A percentile compares a stretch with the other conserved stretches of the same genome.
Conservation (phyloP, 2,797 vertebrate species). For the Argya squamiceps region DNA sequence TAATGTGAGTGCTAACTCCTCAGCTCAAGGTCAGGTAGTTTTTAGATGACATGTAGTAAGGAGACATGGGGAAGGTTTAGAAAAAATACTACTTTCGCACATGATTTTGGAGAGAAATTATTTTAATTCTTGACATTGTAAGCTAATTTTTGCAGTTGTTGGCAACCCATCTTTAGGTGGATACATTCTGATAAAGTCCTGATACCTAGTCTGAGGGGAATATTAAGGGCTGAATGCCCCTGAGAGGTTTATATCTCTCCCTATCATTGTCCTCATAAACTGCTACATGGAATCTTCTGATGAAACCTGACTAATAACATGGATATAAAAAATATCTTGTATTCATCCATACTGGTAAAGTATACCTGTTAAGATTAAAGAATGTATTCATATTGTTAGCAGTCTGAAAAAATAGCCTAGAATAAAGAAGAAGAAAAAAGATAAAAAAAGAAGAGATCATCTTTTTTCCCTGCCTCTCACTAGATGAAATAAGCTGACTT, state of each 20-base stretch:
- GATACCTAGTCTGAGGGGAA: neutral
- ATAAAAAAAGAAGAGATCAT: neutral
- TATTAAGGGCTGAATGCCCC: neutral
- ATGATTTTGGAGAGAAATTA: neutral
- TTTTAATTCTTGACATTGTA: neutral
- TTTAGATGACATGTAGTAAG: neutral
- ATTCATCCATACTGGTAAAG: neutral
- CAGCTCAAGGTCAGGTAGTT: neutral
- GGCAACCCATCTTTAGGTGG: neutral
- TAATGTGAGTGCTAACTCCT: neutral
- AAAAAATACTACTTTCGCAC: neutral
- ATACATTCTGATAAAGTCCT: neutral
- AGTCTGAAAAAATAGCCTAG: neutral
- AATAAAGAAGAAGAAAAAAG: neutral
- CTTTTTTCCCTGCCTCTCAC: neutral
- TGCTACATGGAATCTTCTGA: neutral
- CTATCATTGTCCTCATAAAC: neutral
- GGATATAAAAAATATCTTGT: neutral
- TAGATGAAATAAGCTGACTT: neutral
- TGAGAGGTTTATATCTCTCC: neutral
- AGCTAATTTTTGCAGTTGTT: neutral
- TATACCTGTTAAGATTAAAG: too few species aligned
- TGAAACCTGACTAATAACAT: neutral
- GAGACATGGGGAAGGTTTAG: neutral
- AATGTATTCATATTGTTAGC: neutral